phyloP scores from a whole-genome alignment of 2,797 vertebrate genomes.

The Bradypodion ventrale region DNA sequence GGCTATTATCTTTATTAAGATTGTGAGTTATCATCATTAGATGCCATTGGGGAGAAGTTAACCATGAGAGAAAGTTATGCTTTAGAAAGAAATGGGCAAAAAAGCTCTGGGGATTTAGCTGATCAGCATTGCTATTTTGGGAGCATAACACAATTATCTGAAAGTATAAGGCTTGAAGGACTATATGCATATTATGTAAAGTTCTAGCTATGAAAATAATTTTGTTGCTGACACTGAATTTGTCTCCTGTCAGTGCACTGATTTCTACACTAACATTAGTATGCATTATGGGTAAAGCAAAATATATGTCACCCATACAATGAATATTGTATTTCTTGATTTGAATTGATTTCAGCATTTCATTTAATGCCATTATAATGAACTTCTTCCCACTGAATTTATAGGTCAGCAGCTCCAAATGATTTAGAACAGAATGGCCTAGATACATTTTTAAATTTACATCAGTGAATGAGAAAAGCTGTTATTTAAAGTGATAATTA shows the following conservation, averaged over 20 bases:
- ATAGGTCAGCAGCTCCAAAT: background rate
- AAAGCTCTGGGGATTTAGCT: background rate
- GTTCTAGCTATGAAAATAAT: slow-evolving; percentile 10
- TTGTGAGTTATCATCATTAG: slow-evolving; percentile 32
- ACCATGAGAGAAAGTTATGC: slow-evolving; percentile 15
- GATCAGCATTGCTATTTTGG: slow-evolving; percentile 32
- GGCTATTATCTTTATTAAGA: slow-evolving; percentile 51
- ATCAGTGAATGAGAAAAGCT: too few species aligned
- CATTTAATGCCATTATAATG: background rate
- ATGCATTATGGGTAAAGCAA: background rate
- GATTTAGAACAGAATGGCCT: background rate
- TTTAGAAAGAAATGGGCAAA: slow-evolving; percentile 26
- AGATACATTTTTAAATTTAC: too few species aligned
- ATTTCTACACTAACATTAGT: background rate
- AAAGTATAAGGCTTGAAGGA: background rate
- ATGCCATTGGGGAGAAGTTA: background rate
- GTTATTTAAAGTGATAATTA: too few species aligned
- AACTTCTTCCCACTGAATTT: background rate
- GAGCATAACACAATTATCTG: slow-evolving; percentile 4
- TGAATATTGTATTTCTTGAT: background rate
- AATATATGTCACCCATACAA: background rate
- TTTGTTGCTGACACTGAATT: background rate
- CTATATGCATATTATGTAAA: background rate
- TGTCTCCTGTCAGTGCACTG: background rate
- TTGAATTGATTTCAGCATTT: background rate